Conservation (phyloP, 2,797 vertebrate genomes). For the Anas flavirostris region DNA sequence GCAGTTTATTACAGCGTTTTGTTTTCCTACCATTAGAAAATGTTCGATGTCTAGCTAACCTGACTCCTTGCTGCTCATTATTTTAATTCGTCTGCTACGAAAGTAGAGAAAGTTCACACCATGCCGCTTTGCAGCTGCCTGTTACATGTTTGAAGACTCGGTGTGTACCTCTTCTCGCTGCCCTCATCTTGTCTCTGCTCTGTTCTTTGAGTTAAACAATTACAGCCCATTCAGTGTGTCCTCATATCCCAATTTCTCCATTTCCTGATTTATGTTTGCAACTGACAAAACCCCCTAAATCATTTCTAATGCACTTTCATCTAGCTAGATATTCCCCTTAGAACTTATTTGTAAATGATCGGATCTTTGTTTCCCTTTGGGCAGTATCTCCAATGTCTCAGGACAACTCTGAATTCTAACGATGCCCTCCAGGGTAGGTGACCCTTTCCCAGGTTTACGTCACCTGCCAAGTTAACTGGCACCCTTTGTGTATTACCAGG, state of each 20-base stretch:
- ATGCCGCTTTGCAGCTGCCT: background rate
- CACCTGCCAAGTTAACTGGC: background rate
- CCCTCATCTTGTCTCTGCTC: background rate
- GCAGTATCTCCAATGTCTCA: background rate
- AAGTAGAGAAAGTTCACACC: background rate
- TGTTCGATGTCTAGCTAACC: background rate
- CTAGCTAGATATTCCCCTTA: background rate
- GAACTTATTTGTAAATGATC: background rate
- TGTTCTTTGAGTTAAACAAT: background rate
- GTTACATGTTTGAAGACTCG: background rate
- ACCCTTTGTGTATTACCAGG: background rate
- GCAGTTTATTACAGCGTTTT: background rate
- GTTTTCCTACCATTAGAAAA: background rate
- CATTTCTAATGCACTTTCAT: background rate
- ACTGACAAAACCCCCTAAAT: background rate
- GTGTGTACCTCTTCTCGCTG: background rate
- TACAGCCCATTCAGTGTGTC: background rate
- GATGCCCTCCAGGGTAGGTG: background rate
- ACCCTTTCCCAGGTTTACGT: background rate
- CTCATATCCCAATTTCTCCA: background rate
- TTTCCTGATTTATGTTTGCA: background rate
- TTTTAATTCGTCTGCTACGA: background rate
- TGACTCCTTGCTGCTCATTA: constrained; percentile 16
- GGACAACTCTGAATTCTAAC: background rate
- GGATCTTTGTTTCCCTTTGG: background rate